These are phyloP conservation scores for Macaria liturata DNA, from an alignment of 2,888 invertebrate genomes.

Conservation along the genomic window DNA sequence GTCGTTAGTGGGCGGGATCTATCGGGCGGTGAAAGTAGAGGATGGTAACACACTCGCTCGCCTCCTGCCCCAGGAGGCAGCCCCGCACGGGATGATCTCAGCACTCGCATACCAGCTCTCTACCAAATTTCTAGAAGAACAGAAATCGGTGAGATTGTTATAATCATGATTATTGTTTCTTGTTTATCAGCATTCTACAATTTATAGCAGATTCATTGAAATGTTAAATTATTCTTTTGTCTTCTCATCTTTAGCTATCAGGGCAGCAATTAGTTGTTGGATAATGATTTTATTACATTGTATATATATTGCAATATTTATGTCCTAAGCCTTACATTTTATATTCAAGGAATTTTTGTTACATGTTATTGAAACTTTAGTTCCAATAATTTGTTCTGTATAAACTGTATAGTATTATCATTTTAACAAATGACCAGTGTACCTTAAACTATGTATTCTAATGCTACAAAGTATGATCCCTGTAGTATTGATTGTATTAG, in stretches of 20 bases:
- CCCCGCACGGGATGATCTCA: conserved; percentile 65
- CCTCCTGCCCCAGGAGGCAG: conserved; percentile 55
- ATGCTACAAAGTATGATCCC: not conserved
- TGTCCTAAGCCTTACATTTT: not conserved
- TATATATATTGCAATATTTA: not conserved
- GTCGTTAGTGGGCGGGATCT: conserved; percentile 3
- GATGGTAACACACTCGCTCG: conserved; percentile 48
- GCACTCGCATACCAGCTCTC: conserved; percentile 73
- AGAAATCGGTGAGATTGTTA: conserved; percentile 44
- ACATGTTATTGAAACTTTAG: too few species aligned
- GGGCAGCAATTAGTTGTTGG: not conserved
- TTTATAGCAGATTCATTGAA: conserved; percentile 10
- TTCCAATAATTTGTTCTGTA: too few species aligned
- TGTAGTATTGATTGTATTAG: conserved; percentile 4
- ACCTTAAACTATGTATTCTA: too few species aligned
- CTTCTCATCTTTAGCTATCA: conserved; percentile 16
- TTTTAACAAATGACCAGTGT: too few species aligned
- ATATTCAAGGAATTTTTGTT: too few species aligned
- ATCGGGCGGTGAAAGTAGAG: conserved; percentile 39
- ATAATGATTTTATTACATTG: conserved; percentile 8
- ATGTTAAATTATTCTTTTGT: conserved; percentile 30
- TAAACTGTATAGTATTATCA: not conserved
- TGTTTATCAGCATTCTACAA: too few species aligned
- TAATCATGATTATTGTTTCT: too few species aligned
- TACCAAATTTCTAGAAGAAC: conserved; percentile 69